Evolutionary conservation across 2,797 vertebrate genomes (phyloP).

Genomic region (Chaetophractus vellerosus): DNA sequence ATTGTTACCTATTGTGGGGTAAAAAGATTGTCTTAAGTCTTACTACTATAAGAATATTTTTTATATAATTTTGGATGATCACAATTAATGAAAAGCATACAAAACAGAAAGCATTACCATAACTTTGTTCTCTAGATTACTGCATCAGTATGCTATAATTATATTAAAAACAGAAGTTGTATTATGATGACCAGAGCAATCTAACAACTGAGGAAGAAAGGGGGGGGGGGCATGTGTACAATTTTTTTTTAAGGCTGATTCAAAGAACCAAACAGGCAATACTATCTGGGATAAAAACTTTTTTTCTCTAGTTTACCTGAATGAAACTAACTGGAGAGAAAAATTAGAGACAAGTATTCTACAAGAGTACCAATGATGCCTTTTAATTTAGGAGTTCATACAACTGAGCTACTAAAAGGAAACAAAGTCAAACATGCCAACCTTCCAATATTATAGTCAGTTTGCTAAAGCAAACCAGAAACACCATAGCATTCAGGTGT

Average conservation of each 20-base stretch:
- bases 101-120: constrained; percentile 48
- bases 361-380: constrained; percentile 21
- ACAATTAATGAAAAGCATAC: constrained; percentile 53
- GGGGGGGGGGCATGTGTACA: background rate
- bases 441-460: constrained; percentile 62
- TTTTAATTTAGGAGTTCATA: background rate
- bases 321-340: constrained; percentile 24
- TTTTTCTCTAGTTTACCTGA: constrained; percentile 61
- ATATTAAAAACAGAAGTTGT: constrained; percentile 45
- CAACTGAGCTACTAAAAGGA: constrained; percentile 11
- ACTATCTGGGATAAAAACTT: background rate
- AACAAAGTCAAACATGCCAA: constrained; percentile 63
- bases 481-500: background rate
- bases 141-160: background rate
- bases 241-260: constrained; percentile 46
- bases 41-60: constrained; percentile 44
- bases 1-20: background rate
- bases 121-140: constrained; percentile 17
- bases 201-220: constrained; percentile 17
- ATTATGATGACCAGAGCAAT: constrained; percentile 50
- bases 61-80: constrained; percentile 27
- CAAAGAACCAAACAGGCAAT: constrained; percentile 36
- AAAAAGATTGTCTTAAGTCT: constrained; percentile 4
- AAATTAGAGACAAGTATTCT: constrained; percentile 33
- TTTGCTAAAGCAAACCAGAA: constrained; percentile 67